Conservation (phyloP, 2,113 vertebrate genomes). For the Columba janthina region DNA sequence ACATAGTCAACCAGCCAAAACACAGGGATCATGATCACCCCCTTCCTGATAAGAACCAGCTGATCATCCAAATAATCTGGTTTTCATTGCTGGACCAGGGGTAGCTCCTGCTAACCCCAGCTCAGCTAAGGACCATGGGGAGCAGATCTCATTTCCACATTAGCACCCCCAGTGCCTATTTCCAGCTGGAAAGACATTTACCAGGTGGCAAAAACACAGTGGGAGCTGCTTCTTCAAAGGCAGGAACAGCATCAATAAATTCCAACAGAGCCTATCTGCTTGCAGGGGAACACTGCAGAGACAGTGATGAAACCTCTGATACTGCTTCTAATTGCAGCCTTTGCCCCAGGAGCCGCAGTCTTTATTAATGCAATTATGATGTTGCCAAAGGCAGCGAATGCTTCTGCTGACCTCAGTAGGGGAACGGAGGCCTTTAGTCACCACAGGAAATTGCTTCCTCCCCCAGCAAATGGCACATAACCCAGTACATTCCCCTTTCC, state of each 20-base stretch:
- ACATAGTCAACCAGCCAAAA: neutral
- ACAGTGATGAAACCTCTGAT: slow-evolving; percentile 1
- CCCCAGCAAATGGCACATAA: slow-evolving; percentile 3
- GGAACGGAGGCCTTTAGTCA: slow-evolving; percentile 4
- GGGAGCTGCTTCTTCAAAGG: neutral
- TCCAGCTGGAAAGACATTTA: neutral
- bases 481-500: neutral
- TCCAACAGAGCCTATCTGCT: neutral
- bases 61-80: neutral
- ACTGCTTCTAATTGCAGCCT: slow-evolving; percentile 30
- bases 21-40: accelerated
- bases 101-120: neutral
- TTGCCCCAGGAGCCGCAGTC: neutral
- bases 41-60: neutral
- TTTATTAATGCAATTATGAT: slow-evolving; percentile 55
- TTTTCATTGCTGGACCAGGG: neutral
- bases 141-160: neutral
- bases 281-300: neutral
- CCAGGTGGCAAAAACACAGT: neutral
- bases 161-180: neutral
- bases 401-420: slow-evolving; percentile 48
- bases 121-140: neutral
- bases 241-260: neutral
- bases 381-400: slow-evolving; percentile 34
- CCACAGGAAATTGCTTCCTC: neutral